Conservation (phyloP, 1,140 invertebrate species). For the Lineus longissimus region DNA sequence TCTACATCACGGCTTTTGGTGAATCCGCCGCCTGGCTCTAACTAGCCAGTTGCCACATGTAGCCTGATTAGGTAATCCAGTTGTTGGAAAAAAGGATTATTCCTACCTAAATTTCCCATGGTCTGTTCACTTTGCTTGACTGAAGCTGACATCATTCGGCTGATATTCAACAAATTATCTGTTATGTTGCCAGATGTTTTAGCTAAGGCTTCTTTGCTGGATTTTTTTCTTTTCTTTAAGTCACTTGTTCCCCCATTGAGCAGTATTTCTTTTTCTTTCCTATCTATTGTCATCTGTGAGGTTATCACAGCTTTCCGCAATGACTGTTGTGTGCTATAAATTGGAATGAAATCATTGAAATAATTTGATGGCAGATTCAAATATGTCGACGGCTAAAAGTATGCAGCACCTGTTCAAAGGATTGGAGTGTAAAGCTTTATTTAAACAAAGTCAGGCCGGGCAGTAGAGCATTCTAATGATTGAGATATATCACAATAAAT, state of each 20-base stretch:
- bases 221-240: slow-evolving; percentile 32
- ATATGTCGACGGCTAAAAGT: too few species aligned
- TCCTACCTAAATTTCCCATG: slow-evolving; percentile 69
- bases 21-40: too few species aligned
- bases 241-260: slow-evolving; percentile 27
- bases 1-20: too few species aligned
- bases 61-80: not conserved
- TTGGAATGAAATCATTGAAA: slow-evolving; percentile 15
- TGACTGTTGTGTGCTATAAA: slow-evolving; percentile 37
- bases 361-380: too few species aligned
- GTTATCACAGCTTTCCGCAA: slow-evolving; percentile 49
- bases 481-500: too few species aligned
- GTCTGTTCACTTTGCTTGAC: slow-evolving; percentile 80
- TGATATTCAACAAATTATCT: slow-evolving; percentile 78
- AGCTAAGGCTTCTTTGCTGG: slow-evolving; percentile 34
- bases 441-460: too few species aligned
- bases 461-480: too few species aligned
- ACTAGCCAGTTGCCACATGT: too few species aligned
- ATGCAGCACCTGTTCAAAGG: too few species aligned
- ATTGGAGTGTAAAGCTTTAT: too few species aligned
- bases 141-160: slow-evolving; percentile 77
- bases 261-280: slow-evolving; percentile 42
- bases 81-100: not conserved
- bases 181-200: slow-evolving; percentile 57
- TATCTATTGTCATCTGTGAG: slow-evolving; percentile 47